Evolutionary conservation across 2,113 vertebrate species (phyloP).

Genomic region (Eurypyga helias): DNA sequence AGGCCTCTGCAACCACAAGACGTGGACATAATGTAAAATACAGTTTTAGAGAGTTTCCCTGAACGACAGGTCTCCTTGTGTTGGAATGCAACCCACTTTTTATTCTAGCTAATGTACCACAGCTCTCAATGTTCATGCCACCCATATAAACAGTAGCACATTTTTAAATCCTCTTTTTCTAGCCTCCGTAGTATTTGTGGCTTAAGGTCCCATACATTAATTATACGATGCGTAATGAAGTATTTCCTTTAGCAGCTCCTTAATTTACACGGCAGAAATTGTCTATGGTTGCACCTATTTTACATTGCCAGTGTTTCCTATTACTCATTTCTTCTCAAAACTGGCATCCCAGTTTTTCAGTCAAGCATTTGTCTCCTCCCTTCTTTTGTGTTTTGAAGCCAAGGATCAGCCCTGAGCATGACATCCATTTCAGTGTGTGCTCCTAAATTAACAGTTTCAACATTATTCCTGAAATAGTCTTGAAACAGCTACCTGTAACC

Average conservation of each 20-base stretch:
- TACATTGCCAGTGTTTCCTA: not conserved
- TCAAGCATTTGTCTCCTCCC: not conserved
- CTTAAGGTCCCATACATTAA: conserved; percentile 13
- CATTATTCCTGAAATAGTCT: not conserved
- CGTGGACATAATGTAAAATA: not conserved
- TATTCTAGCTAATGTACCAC: not conserved
- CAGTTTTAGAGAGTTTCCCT: not conserved
- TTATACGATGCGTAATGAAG: conserved; percentile 7
- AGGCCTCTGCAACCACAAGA: not conserved
- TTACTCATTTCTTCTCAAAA: conserved; percentile 21
- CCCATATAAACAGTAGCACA: not conserved
- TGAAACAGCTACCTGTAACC: not conserved
- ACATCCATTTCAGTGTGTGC: not conserved
- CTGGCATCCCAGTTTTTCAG: not conserved
- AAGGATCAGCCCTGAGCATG: not conserved
- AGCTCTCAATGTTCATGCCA: not conserved
- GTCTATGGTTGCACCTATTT: not conserved
- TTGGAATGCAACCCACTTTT: not conserved
- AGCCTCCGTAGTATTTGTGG: conserved; percentile 28
- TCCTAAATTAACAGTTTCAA: not conserved
- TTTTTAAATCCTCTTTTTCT: conserved; percentile 10
- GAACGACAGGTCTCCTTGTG: not conserved
- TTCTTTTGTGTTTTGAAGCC: not conserved
- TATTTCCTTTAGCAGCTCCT: conserved; percentile 34
- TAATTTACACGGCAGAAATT: conserved; percentile 12